Base-by-base conservation (phyloP, 2,888 invertebrate species). In the Octodonta nipae region DNA sequence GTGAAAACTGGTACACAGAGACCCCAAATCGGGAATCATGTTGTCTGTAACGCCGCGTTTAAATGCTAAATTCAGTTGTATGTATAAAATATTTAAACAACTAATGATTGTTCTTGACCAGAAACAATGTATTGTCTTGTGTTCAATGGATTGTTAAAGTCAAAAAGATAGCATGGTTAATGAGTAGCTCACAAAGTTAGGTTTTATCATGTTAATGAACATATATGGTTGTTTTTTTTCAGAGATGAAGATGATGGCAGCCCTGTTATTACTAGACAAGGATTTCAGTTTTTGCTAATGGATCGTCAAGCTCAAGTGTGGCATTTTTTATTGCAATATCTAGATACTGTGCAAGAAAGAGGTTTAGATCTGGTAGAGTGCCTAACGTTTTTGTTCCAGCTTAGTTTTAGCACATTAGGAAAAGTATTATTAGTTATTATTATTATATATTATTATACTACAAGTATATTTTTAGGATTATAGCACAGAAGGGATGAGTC, bases 251-350 rank as follows among this genome's bases (percentile, higher is more conserved):
- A 76, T 15, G 85, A 86, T 53, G 78, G 85, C 0, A 82, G 76
- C 39, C 84, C 77, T 1, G 78, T 84, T 10, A 95, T 96, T 42
- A 95, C 95, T 0, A 75, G 86, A 40, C 84, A 87, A 42, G 98
- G 98, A 1, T 98, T 98, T 63, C 96, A 98, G 64, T 98, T 98
- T 62, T 66, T 98, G 12, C 68, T 98, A 13, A 67, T 96, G 37
- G 92, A 92, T 56, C 86, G 91, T 1, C 79, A 88, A 6, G 83
- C 89, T 26, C 93, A 93, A 69, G 81, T 98, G 22, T 98, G 96
- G 96, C 82, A 91, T 60, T 98, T 98, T 63, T 80, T 98, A 54
- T 73, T 95, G 14, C 91, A 93, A 58, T 95, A 95, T 64, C 66
- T 96, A 40, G 89, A 91, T 52, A 91, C 91, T 1, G 86, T 91